Conservation (phyloP, 2,888 invertebrate genomes). For the Drosophila setosimentum region DNA sequence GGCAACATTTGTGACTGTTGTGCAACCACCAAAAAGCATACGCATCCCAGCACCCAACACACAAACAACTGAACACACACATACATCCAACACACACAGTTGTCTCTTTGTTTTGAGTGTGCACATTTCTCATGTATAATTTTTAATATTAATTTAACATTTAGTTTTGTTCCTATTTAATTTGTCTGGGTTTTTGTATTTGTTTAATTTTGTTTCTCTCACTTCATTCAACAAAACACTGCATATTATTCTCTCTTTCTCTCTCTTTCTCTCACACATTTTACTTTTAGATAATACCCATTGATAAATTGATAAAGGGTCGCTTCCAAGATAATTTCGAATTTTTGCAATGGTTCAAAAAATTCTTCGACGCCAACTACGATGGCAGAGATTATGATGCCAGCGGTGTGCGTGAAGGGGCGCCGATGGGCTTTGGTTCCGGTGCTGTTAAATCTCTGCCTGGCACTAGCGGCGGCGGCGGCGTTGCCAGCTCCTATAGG, state of each 20-base stretch:
- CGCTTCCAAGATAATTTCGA: constrained; percentile 99
- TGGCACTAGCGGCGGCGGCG: constrained; percentile 74
- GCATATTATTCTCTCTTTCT: constrained; percentile 64
- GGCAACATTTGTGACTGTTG: not conserved
- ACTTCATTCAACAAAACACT: constrained; percentile 39
- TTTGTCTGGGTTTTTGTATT: constrained; percentile 29
- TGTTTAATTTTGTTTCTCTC: constrained; percentile 28
- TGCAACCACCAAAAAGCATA: constrained; percentile 29
- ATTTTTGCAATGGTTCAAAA: constrained; percentile 99
- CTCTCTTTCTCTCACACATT: constrained; percentile 57
- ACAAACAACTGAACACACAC: constrained; percentile 4
- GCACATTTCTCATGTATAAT: constrained; percentile 33
- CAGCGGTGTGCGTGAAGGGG: constrained; percentile 93
- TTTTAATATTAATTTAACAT: not conserved
- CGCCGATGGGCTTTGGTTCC: constrained; percentile 92
- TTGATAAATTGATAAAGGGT: constrained; percentile 94
- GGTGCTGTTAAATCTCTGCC: constrained; percentile 83
- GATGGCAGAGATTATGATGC: constrained; percentile 97
- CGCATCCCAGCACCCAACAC: constrained; percentile 28
- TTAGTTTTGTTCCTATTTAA: constrained; percentile 8
- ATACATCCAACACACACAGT: constrained; percentile 11
- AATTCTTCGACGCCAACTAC: constrained; percentile 99
- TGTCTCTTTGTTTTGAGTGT: constrained; percentile 40
- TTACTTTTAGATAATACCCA: constrained; percentile 85
- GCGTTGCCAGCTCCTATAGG: constrained; percentile 74